phyloP scores from a whole-genome alignment of 2,797 vertebrate species.

The Emydoidea blandingii region DNA sequence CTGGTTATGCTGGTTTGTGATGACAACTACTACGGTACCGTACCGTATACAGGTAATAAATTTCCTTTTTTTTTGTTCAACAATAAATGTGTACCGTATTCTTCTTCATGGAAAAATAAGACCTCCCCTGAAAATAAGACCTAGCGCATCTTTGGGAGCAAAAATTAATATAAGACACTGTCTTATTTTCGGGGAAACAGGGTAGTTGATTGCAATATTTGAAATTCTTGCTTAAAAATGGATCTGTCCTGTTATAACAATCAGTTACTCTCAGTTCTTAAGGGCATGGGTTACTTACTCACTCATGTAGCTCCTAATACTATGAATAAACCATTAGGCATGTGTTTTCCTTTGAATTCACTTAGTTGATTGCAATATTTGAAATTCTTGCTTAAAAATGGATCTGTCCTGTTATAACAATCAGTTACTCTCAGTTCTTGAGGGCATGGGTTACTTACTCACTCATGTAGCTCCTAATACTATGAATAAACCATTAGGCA shows the following conservation, averaged over 20 bases:
- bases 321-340: slow-evolving; percentile 69
- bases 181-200: too few species aligned
- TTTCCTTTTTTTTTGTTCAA: too few species aligned
- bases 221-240: slow-evolving; percentile 12
- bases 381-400: slow-evolving; percentile 12
- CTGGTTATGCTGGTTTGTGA: too few species aligned
- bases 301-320: slow-evolving; percentile 44
- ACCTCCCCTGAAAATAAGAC: too few species aligned
- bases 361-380: neutral
- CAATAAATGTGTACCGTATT: too few species aligned
- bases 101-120: too few species aligned
- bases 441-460: slow-evolving; percentile 2
- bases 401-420: neutral
- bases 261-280: neutral
- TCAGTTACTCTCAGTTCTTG: neutral
- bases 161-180: too few species aligned
- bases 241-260: neutral
- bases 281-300: slow-evolving; percentile 2
- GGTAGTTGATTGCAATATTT: neutral
- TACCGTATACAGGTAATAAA: too few species aligned
- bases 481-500: slow-evolving; percentile 69
- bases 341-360: too few species aligned
- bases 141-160: too few species aligned
- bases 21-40: too few species aligned
- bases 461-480: slow-evolving; percentile 44